Evolutionary conservation across 2,888 invertebrate genomes (phyloP).

Genomic region (Drosophila infuscata): DNA sequence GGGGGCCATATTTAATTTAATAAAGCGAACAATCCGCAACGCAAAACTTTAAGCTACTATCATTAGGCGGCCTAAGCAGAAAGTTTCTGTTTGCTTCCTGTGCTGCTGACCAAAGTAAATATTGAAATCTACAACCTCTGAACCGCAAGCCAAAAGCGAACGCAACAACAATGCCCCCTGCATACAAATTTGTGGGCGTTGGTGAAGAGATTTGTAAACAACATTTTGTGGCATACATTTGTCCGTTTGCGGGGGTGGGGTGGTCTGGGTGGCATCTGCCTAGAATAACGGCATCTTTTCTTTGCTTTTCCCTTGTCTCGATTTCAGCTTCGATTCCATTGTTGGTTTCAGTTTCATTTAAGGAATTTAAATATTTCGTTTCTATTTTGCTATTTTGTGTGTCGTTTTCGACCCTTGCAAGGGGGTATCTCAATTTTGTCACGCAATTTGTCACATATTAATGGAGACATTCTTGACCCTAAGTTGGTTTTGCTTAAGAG

Average conservation of each 20-base stretch:
- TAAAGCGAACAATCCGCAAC: constrained; percentile 55
- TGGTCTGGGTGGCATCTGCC: constrained; percentile 5
- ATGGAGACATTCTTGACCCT: not conserved
- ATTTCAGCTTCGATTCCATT: constrained; percentile 40
- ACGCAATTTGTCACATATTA: constrained; percentile 1
- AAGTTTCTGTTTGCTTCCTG: constrained; percentile 52
- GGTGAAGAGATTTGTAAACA: constrained; percentile 80
- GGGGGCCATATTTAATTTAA: constrained; percentile 64
- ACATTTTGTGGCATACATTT: constrained; percentile 77
- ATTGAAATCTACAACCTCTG: constrained; percentile 74
- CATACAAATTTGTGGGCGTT: constrained; percentile 78
- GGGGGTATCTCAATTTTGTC: constrained; percentile 4
- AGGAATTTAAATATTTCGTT: constrained; percentile 46
- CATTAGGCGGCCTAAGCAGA: constrained; percentile 61
- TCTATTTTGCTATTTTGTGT: constrained; percentile 42
- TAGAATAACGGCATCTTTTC: constrained; percentile 33
- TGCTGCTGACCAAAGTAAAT: constrained; percentile 65
- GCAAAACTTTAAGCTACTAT: constrained; percentile 70
- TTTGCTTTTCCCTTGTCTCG: constrained; percentile 32
- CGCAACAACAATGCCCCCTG: constrained; percentile 60
- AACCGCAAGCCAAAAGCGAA: constrained; percentile 63
- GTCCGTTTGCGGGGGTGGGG: constrained; percentile 29
- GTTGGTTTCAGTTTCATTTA: constrained; percentile 43
- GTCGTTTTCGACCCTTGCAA: not conserved
- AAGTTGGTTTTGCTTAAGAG: not conserved